Percentiles rank a stretch among this genome's conserved stretches.
Evolutionary conservation across 2,888 invertebrate genomes (phyloP).

Genomic region (Hedychridium roseum): DNA sequence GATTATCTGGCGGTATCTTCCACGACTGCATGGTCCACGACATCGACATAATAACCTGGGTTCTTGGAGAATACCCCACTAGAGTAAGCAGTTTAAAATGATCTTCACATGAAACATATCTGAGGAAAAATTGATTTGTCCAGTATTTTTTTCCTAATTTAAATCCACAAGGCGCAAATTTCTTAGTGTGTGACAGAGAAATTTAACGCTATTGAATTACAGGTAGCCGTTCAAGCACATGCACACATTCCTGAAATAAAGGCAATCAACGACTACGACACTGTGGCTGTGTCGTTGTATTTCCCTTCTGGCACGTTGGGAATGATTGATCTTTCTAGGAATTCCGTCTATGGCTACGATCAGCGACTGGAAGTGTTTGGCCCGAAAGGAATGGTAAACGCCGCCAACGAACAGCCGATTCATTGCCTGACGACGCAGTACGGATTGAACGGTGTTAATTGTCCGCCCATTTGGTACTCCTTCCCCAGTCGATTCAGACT

Average conservation of each 20-base stretch:
- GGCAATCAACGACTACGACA: slow-evolving; percentile 72
- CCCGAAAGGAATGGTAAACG: slow-evolving; percentile 68
- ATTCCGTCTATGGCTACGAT: slow-evolving; percentile 73
- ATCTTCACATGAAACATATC: not conserved
- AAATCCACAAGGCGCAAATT: not conserved
- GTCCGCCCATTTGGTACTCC: slow-evolving; percentile 69
- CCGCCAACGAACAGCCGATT: slow-evolving; percentile 67
- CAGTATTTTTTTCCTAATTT: too few relatives aligned
- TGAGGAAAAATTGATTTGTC: not conserved
- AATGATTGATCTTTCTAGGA: slow-evolving; percentile 71
- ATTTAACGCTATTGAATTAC: slow-evolving; percentile 7
- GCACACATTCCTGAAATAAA: slow-evolving; percentile 71
- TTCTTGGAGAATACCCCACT: slow-evolving; percentile 70
- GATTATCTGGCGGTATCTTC: slow-evolving; percentile 72
- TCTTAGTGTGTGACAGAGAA: not conserved
- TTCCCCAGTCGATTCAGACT: slow-evolving; percentile 69
- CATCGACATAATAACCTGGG: slow-evolving; percentile 73
- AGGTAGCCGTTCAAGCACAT: slow-evolving; percentile 49
- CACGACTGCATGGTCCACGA: slow-evolving; percentile 77
- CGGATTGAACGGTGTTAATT: slow-evolving; percentile 62
- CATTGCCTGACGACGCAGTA: slow-evolving; percentile 63
- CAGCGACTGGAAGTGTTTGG: slow-evolving; percentile 75
- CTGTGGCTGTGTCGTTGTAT: slow-evolving; percentile 69
- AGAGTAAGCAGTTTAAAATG: slow-evolving; percentile 62
- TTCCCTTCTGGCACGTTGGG: slow-evolving; percentile 73